These are phyloP conservation scores for Acrobasis consociella DNA, from an alignment of 2,888 invertebrate species.

Conservation along the genomic window DNA sequence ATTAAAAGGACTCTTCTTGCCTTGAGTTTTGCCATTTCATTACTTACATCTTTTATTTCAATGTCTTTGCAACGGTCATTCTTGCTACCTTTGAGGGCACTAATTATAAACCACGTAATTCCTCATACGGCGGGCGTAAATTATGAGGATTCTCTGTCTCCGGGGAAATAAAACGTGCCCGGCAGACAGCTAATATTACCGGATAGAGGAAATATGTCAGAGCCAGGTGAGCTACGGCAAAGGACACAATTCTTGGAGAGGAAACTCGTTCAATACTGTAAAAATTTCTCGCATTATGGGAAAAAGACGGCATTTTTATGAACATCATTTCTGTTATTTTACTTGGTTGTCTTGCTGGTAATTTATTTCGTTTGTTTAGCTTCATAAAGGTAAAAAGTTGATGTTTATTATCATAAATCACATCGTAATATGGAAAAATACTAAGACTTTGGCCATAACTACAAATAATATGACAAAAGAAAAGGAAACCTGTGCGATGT, in stretches of 20 bases:
- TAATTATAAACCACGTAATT: constrained; percentile 11
- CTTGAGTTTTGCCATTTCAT: too few relatives aligned
- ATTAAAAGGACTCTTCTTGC: too few relatives aligned
- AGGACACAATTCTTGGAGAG: constrained; percentile 5
- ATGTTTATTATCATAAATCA: too few relatives aligned
- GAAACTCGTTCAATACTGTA: background rate
- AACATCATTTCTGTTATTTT: background rate
- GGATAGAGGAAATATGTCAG: constrained; percentile 13
- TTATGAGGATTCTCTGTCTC: constrained; percentile 8
- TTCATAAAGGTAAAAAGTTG: too few relatives aligned
- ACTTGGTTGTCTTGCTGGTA: background rate
- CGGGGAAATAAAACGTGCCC: constrained; percentile 12
- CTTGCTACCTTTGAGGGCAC: background rate
- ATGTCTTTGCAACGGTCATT: too few relatives aligned
- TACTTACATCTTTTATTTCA: too few relatives aligned
- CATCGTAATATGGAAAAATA: too few relatives aligned
- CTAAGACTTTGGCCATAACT: too few relatives aligned
- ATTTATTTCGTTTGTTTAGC: background rate
- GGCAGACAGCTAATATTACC: background rate
- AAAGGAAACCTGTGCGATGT: too few relatives aligned
- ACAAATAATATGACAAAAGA: too few relatives aligned
- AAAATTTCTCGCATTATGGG: background rate
- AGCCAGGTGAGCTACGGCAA: background rate
- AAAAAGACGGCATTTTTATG: background rate
- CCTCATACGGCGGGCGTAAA: background rate